Percentiles rank a stretch among this genome's conserved stretches.
These are phyloP conservation scores for Drosophila peninsularis DNA, from an alignment of 2,888 invertebrate species.

Conservation along the genomic window DNA sequence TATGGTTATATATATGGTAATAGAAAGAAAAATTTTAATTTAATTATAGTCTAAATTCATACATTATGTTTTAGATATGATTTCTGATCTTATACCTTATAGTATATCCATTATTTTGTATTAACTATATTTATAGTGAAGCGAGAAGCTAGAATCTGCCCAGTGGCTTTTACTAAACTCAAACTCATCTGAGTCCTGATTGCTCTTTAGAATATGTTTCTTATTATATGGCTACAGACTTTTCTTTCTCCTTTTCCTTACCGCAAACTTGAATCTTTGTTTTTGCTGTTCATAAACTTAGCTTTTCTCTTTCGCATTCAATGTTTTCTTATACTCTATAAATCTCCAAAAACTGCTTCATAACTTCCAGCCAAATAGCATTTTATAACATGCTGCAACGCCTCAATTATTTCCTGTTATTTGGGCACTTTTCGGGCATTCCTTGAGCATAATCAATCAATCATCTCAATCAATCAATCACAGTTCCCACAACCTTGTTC, in stretches of 20 bases:
- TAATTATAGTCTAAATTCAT: no score
- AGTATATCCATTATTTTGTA: no score
- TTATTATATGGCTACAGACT: background rate
- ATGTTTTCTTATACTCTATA: background rate
- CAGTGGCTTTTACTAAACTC: background rate
- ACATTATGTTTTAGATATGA: no score
- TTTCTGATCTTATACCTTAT: no score
- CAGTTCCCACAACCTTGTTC: background rate
- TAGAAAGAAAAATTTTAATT: no score
- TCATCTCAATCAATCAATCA: conserved; percentile 6
- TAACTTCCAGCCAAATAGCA: no score
- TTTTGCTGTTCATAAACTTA: background rate
- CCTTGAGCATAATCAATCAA: conserved; percentile 7
- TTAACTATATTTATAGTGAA: no score
- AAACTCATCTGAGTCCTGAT: background rate
- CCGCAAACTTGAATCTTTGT: background rate
- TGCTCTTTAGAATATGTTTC: background rate
- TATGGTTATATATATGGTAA: no score
- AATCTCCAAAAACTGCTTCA: background rate
- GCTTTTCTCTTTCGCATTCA: background rate
- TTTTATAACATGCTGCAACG: no score
- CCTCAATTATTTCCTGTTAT: background rate
- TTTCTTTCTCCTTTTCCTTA: background rate
- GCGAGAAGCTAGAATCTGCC: no score
- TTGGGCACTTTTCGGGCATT: background rate